These are phyloP conservation scores for Netelia melanura DNA, from an alignment of 2,888 invertebrate genomes.

Conservation along the genomic window DNA sequence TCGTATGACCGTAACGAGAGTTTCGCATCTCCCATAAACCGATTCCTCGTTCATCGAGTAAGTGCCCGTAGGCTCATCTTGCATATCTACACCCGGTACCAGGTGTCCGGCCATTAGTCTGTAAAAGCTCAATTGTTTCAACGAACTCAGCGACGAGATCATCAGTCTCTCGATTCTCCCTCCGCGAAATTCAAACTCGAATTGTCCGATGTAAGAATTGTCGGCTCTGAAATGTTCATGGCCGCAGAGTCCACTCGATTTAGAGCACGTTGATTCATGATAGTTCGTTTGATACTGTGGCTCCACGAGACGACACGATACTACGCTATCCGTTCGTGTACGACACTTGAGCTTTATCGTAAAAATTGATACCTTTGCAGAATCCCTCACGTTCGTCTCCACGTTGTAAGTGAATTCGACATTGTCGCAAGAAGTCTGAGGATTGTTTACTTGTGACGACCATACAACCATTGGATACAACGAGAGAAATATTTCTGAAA, in stretches of 20 bases:
- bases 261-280: slow-evolving; percentile 26
- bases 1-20: slow-evolving; percentile 47
- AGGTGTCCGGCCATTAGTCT: slow-evolving; percentile 53
- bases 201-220: slow-evolving; percentile 56
- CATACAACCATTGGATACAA: background rate
- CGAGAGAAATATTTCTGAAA: slow-evolving; percentile 39
- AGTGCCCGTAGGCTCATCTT: slow-evolving; percentile 48
- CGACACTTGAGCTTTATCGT: slow-evolving; percentile 58
- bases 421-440: background rate
- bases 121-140: slow-evolving; percentile 60
- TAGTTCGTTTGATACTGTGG: slow-evolving; percentile 55
- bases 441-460: background rate
- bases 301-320: slow-evolving; percentile 48
- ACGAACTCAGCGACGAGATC: slow-evolving; percentile 30
- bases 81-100: slow-evolving; percentile 56
- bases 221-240: slow-evolving; percentile 39
- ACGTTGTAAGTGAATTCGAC: slow-evolving; percentile 48
- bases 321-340: slow-evolving; percentile 6
- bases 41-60: slow-evolving; percentile 55
- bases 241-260: slow-evolving; percentile 21
- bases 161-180: slow-evolving; percentile 49
- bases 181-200: slow-evolving; percentile 54
- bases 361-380: slow-evolving; percentile 48
- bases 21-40: slow-evolving; percentile 61
- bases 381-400: slow-evolving; percentile 49